Evolutionary conservation across 2,888 invertebrate species (phyloP), one percentile per base, ranked within the genome.

Genomic region (Uropetala carovei): DNA sequence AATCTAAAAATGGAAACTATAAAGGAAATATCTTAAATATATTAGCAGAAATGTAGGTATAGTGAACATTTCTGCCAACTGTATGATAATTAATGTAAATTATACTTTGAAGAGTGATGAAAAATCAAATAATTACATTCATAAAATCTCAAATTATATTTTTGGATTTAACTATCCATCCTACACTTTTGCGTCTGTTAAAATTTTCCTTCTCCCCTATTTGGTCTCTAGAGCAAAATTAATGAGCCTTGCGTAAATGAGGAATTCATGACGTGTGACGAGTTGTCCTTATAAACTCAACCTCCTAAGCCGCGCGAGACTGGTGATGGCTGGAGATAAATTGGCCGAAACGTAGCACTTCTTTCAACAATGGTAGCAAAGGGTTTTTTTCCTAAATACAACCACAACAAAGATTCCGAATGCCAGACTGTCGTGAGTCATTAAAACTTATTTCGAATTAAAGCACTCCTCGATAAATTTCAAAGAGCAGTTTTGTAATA

Each of bases 251-350:
- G 75, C 27, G 27, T 75, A 27, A 75, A 75, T 75, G 75, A 75
- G 22, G 14, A 75, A 75, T 27, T 75, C 75, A 75, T 75, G 75
- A 75, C 75, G 75, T 75, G 75, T 75, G 75, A 75, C 75, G 75
- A 27, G 75, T 75, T 27, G 27, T 75, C 75, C 27, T 27, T 10
- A 27, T 22, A 27, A 75, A 75, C 22, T 16, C n/a, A 10, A 75
- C n/a, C 75, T 22, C 75, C 75, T 27, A 27, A 27, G 75, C 22
- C 22, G 18, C 22, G 27, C 27, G 75, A 75, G 22, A 75, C 75
- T 75, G 75, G 27, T 75, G 75, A 75, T 13, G 75, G 18, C 27
- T 43, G 18, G 75, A 22, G 75, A 22, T 22, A 75, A 75, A 75
- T 22, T 75, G 75, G 75, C 22, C 75, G 75, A 13, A 75, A 75